Percentiles rank a stretch among this genome's conserved stretches.
Evolutionary conservation across 2,888 invertebrate genomes (phyloP).

Genomic region (Drosophila barbarae): DNA sequence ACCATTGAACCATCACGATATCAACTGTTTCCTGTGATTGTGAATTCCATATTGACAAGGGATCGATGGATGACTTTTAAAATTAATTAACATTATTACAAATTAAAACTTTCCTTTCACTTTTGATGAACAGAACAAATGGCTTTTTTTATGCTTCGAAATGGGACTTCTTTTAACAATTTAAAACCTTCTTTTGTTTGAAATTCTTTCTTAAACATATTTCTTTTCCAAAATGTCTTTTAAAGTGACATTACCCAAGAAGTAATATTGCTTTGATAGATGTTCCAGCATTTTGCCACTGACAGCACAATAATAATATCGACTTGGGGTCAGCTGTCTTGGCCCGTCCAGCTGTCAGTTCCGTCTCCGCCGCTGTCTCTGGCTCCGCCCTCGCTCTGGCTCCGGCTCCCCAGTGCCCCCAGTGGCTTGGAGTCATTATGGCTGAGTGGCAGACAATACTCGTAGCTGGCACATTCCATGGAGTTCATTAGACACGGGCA

Average conservation of each 20-base stretch:
- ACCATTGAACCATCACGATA: slow-evolving; percentile 2
- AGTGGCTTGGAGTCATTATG: slow-evolving; percentile 63
- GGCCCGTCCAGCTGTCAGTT: slow-evolving; percentile 50
- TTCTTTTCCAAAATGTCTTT: background rate
- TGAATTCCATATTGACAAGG: slow-evolving; percentile 66
- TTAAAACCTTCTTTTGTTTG: background rate
- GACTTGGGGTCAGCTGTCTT: slow-evolving; percentile 30
- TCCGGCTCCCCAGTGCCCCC: slow-evolving; percentile 28
- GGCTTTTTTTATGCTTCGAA: too few relatives aligned
- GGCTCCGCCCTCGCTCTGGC: background rate
- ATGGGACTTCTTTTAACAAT: background rate
- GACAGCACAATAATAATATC: slow-evolving; percentile 56
- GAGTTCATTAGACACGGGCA: slow-evolving; percentile 55
- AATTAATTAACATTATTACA: background rate
- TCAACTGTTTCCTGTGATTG: slow-evolving; percentile 58
- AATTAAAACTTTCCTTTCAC: background rate
- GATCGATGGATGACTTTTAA: background rate
- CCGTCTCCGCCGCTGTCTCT: slow-evolving; percentile 4
- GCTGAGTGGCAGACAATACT: slow-evolving; percentile 64
- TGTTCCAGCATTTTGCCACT: slow-evolving; percentile 35
- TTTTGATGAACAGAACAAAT: background rate
- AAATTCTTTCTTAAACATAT: background rate
- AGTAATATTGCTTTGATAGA: slow-evolving; percentile 7
- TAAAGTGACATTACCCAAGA: background rate
- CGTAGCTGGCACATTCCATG: slow-evolving; percentile 36